Evolutionary conservation across 1,140 invertebrate species (phyloP), one percentile per base, ranked within the genome.

Genomic region (Zophobas morio): DNA sequence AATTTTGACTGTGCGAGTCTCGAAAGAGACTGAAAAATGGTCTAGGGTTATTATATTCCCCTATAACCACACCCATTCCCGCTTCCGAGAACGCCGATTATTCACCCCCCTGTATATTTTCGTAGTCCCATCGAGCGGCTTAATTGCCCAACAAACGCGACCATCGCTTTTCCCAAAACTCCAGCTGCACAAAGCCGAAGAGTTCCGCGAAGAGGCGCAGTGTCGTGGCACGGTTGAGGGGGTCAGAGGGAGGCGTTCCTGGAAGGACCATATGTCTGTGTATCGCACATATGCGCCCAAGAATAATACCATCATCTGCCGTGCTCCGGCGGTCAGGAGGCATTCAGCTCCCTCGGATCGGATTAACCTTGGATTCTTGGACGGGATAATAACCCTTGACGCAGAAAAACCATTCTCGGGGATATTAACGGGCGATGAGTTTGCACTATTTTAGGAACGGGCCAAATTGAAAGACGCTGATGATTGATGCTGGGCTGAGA

Each of bases 261-360:
- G 20, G 60, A 66, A 66, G 60, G 60, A 66, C 60, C 60, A 66
- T 66, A 66, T 66, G 60, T 40, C 39, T 66, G 60, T 66, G 60
- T 33, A 42, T 66, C 39, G 60, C 60, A 66, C 60, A 66, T 66
- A 66, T 66, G 60, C 60, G 39, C 60, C 60, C 60, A 66, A 66
- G 60, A 66, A 66, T 66, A 66, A 66, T 42, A 63, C 60, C 60
- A 66, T 66, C 60, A 66, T 66, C 60, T 66, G 60, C 60, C 33
- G 20, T 20, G 20, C 54, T 57, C 54, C 1, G 33, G 56, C 2
- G 56, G 56, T 57, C 56, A 33, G 42, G 42, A 46, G 2, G 57
- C 35, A 39, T 63, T 63, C 2, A 37, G 8, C 57, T 37, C 57
- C 57, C 57, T 20, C 6, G 20, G 20, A 51, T n/a, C 57, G 35